phyloP scores from a whole-genome alignment of 2,113 vertebrate genomes.

The Xiphophorus couchianus region DNA sequence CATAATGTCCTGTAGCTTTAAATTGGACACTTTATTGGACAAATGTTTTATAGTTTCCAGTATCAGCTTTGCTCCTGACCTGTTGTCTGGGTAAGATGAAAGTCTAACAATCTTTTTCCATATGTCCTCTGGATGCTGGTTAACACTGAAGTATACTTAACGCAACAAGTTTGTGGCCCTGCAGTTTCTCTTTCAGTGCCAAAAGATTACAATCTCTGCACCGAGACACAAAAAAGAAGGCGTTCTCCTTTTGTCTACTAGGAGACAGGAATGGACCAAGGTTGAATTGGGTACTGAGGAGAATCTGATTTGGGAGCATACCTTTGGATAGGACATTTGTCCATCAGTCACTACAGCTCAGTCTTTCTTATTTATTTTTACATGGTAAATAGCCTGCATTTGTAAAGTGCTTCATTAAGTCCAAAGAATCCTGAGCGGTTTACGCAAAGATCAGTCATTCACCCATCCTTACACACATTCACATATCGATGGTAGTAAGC shows the following conservation, averaged over 20 bases:
- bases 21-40: conserved; percentile 13
- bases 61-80: conserved; percentile 47
- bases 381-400: too few species aligned
- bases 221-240: conserved; percentile 3
- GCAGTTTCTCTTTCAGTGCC: neutral
- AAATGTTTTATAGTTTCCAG: conserved; percentile 25
- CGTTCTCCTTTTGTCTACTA: neutral
- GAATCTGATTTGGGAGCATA: neutral
- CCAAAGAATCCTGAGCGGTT: too few species aligned
- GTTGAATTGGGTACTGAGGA: neutral
- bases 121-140: conserved; percentile 11
- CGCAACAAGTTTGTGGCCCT: conserved; percentile 32
- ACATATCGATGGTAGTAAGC: too few species aligned
- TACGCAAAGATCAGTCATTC: too few species aligned
- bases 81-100: conserved; percentile 49
- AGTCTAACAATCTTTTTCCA: conserved; percentile 26
- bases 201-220: conserved; percentile 9
- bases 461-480: too few species aligned
- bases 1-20: conserved; percentile 40
- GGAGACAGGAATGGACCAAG: neutral
- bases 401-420: too few species aligned
- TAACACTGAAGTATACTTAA: conserved; percentile 28
- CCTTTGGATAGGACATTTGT: too few species aligned
- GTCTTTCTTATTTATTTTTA: neutral
- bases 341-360: too few species aligned